Base-by-base conservation (phyloP, 2,113 vertebrate genomes). In the Stigmatopora nigra region DNA sequence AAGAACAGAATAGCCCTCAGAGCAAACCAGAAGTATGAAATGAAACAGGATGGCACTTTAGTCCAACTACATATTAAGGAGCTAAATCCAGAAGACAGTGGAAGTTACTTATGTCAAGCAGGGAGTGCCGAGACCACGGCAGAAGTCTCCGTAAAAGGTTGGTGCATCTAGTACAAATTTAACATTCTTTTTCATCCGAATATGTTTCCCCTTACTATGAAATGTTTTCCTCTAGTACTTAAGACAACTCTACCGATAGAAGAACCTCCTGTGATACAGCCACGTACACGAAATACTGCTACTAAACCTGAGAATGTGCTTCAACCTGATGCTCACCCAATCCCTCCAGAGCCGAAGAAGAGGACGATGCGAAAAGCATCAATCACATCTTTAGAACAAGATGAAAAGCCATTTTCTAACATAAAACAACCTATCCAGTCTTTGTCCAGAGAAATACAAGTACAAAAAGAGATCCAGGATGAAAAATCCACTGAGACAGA, bases 21-120 rank as follows among this genome's bases (percentile, higher is more conserved):
- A 0, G 2, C 71, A 0, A 82, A 88, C 68, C 81, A 88, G 75
- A 97, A 93, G 79, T 92, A 92, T 0, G 91, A 93, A 45, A 93
- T 96, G 78, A 84, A 84, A 22, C 79, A 90, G 51, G 82, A 92
- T 0, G 92, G 90, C 35, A 67, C 86, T 65, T 8, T 64, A 0
- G 68, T 88, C 0, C 90, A 95, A 76, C 83, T 96, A 3, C 51
- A 88, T 44, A 88, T 97, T 20, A 88, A 84, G 0, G 67, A 11
- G 5, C 68, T 94, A 55, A 89, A 90, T 70, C 71, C 82, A 9
- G 77, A 88, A 4, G 95, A 97, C 65, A 83, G 87, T 0, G 92
- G 91, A 14, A 87, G 76, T 63, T 92, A 95, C 5, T 69, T 82
- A 45, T 89, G 89, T 15, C 47, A 87, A 16, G 78, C 86, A 38